Evolutionary conservation across 2,113 vertebrate genomes (phyloP).

Genomic region (Xiphophorus maculatus): DNA sequence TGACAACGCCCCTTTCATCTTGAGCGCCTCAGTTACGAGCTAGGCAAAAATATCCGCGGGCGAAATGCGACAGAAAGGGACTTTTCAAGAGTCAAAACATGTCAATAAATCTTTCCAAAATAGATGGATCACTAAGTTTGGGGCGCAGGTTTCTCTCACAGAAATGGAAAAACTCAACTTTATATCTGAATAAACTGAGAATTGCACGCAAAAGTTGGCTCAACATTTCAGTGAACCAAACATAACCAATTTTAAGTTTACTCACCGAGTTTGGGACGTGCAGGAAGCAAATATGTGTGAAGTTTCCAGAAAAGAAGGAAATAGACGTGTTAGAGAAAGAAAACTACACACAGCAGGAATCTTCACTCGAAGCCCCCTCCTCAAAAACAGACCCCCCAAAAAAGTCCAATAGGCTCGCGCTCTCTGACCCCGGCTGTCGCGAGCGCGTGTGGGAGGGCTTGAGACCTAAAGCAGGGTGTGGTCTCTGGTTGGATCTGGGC

Average conservation of each 20-base stretch:
- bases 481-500: slow-evolving; percentile 38
- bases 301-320: not conserved
- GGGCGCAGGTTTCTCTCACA: not conserved
- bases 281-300: not conserved
- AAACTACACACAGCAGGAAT: slow-evolving; percentile 39
- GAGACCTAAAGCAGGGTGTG: slow-evolving; percentile 69
- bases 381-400: not conserved
- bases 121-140: not conserved
- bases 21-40: slow-evolving; percentile 33
- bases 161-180: not conserved
- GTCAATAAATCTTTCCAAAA: not conserved
- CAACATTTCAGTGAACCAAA: slow-evolving; percentile 30
- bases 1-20: slow-evolving; percentile 73
- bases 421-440: not conserved
- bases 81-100: not conserved
- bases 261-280: slow-evolving; percentile 45
- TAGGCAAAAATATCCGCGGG: slow-evolving; percentile 38
- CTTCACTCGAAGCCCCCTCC: slow-evolving; percentile 22
- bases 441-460: slow-evolving; percentile 55
- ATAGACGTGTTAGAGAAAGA: not conserved
- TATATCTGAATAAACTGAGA: not conserved
- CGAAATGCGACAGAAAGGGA: not conserved
- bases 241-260: not conserved
- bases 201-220: not conserved
- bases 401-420: slow-evolving; percentile 28